These are phyloP conservation scores for Ibidorhyncha struthersii DNA, from an alignment of 2,113 vertebrate species.

Conservation along the genomic window DNA sequence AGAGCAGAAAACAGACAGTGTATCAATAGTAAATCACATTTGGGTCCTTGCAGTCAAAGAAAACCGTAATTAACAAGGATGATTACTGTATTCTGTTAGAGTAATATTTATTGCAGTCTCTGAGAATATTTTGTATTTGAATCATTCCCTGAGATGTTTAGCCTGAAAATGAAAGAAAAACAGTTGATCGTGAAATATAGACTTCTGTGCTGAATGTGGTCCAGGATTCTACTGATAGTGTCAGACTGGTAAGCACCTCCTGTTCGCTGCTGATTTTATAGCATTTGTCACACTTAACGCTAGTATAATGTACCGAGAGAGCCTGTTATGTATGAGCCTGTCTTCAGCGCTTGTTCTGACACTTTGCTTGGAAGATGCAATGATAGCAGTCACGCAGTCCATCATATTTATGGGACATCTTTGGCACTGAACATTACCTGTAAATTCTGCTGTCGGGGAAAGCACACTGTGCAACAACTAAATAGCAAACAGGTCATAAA, in stretches of 20 bases:
- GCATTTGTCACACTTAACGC: neutral
- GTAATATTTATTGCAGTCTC: neutral
- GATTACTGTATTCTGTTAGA: neutral
- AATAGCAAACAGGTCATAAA: neutral
- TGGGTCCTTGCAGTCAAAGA: neutral
- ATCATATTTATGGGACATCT: neutral
- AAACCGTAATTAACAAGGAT: neutral
- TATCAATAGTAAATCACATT: neutral
- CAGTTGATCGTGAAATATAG: neutral
- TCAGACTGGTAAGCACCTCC: neutral
- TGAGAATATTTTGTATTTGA: neutral
- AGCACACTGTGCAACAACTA: neutral
- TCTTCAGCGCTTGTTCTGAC: neutral
- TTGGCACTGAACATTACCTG: neutral
- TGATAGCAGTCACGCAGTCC: neutral
- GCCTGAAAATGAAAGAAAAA: neutral
- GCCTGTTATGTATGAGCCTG: neutral
- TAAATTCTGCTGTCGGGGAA: neutral
- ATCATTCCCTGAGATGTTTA: neutral
- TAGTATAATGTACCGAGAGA: neutral
- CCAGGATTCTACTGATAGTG: neutral
- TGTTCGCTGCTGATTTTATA: neutral
- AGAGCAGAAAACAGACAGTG: neutral
- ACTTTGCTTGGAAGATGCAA: neutral
- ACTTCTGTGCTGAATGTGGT: neutral